phyloP scores from a whole-genome alignment of 1,140 invertebrate genomes.

The Megathymus violae region DNA sequence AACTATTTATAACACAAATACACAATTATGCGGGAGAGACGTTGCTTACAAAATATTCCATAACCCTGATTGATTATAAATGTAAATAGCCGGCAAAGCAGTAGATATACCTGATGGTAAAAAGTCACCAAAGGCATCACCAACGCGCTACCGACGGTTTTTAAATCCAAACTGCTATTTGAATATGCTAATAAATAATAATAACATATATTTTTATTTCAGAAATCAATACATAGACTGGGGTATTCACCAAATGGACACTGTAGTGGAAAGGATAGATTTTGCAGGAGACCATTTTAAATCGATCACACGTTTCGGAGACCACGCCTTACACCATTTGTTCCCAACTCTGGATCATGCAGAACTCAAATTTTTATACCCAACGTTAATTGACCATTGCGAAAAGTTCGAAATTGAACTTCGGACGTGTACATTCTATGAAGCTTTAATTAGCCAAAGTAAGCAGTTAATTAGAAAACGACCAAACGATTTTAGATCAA shows the following conservation, averaged over 20 bases:
- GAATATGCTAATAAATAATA: too few relatives aligned
- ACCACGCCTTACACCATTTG: constrained; percentile 91
- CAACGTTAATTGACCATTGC: constrained; percentile 67
- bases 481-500: constrained; percentile 57
- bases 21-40: too few relatives aligned
- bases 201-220: constrained; percentile 41
- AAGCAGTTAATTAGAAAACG: constrained; percentile 67
- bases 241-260: constrained; percentile 91
- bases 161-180: too few relatives aligned
- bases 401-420: constrained; percentile 65
- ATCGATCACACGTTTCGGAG: constrained; percentile 89
- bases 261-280: constrained; percentile 88
- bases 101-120: too few relatives aligned
- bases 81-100: too few relatives aligned
- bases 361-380: constrained; percentile 82
- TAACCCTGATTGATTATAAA: too few relatives aligned
- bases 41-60: too few relatives aligned
- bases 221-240: constrained; percentile 86
- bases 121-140: too few relatives aligned
- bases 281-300: constrained; percentile 82
- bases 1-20: too few relatives aligned
- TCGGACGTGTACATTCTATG: constrained; percentile 57
- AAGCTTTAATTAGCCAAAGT: constrained; percentile 59
- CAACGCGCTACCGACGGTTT: too few relatives aligned
- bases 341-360: constrained; percentile 92